A percentile compares a stretch with the other conserved stretches of the same genome.
phyloP scores from a whole-genome alignment of 1,140 invertebrate species.

The Antheraea mylitta region DNA sequence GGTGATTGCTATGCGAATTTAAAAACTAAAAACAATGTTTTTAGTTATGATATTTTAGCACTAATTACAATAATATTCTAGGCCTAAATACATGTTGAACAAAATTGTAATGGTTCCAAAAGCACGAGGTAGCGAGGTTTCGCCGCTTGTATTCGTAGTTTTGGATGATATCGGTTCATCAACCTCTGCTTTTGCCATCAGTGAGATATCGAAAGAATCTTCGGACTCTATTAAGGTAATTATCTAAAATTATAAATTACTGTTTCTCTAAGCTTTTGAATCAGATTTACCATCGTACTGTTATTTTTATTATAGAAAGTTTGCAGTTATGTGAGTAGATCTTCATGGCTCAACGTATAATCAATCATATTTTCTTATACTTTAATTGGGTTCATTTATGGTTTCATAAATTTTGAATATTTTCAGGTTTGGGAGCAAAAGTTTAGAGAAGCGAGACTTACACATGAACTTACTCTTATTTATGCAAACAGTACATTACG shows the following conservation, averaged over 20 bases:
- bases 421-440: slow-evolving; percentile 59
- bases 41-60: background rate
- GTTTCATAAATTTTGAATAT: background rate
- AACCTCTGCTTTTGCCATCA: slow-evolving; percentile 44
- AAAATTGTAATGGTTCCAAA: slow-evolving; percentile 44
- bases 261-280: background rate
- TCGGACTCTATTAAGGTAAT: slow-evolving; percentile 42
- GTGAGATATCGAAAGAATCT: slow-evolving; percentile 50
- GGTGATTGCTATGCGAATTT: background rate
- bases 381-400: too few relatives aligned
- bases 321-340: too few relatives aligned
- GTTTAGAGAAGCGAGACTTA: slow-evolving; percentile 56
- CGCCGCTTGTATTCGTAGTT: slow-evolving; percentile 29
- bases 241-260: background rate
- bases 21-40: background rate
- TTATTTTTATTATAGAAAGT: too few relatives aligned
- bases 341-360: too few relatives aligned
- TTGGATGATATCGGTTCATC: slow-evolving; percentile 62
- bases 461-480: slow-evolving; percentile 51
- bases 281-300: background rate
- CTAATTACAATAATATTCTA: slow-evolving; percentile 33
- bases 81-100: slow-evolving; percentile 64
- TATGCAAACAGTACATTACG: slow-evolving; percentile 44
- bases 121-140: background rate
- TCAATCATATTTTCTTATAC: too few relatives aligned